Percentiles rank a stretch among this genome's conserved stretches.
These are phyloP conservation scores for Drosophila pallidifrons DNA, from an alignment of 1,140 invertebrate genomes.

Conservation along the genomic window DNA sequence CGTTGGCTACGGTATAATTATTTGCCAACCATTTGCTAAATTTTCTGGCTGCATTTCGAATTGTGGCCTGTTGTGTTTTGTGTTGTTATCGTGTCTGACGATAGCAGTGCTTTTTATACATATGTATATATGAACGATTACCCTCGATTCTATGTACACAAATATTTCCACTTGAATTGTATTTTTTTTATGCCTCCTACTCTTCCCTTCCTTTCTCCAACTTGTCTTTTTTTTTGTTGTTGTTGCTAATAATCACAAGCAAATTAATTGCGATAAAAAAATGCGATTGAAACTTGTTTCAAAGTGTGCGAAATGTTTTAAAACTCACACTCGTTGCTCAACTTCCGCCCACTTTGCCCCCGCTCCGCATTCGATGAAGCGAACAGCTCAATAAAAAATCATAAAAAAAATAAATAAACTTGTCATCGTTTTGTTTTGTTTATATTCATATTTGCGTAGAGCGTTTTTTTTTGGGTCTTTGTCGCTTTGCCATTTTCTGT, in stretches of 20 bases:
- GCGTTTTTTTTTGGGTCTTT: not conserved
- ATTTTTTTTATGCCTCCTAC: not conserved
- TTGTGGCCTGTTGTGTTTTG: slow-evolving; percentile 25
- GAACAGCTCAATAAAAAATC: slow-evolving; percentile 10
- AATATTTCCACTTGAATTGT: slow-evolving; percentile 4
- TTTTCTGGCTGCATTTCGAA: slow-evolving; percentile 25
- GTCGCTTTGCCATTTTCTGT: not conserved
- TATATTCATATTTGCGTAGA: slow-evolving; percentile 15
- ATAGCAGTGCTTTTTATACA: slow-evolving; percentile 29
- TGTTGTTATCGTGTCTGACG: slow-evolving; percentile 26
- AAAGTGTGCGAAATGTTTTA: slow-evolving; percentile 64
- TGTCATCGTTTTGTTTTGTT: slow-evolving; percentile 44
- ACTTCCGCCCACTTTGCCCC: not conserved
- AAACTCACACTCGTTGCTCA: slow-evolving; percentile 8
- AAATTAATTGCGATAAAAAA: slow-evolving; percentile 43
- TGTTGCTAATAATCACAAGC: slow-evolving; percentile 9
- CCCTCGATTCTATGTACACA: slow-evolving; percentile 24
- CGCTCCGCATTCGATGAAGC: not conserved
- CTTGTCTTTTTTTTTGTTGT: not conserved
- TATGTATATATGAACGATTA: slow-evolving; percentile 40
- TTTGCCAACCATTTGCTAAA: slow-evolving; percentile 18
- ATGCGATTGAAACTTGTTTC: slow-evolving; percentile 57
- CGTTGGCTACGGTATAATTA: not conserved
- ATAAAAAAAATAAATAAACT: slow-evolving; percentile 6
- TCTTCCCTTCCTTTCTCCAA: not conserved